phyloP scores from a whole-genome alignment of 2,113 vertebrate species.

The Etheostoma cragini region DNA sequence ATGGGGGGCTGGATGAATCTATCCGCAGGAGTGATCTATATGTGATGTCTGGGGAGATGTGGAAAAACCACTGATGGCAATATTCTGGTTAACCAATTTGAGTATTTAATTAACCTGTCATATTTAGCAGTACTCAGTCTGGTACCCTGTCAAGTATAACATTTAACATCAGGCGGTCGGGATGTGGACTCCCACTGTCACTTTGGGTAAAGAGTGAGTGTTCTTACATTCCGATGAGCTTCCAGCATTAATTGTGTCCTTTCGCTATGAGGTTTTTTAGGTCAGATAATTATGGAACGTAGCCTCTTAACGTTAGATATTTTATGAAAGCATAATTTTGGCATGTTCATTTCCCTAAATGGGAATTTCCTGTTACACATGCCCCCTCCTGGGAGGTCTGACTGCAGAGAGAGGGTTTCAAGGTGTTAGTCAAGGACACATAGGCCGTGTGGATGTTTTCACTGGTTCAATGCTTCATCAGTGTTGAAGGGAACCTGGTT shows the following conservation, averaged over 20 bases:
- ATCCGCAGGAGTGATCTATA: conserved; percentile 53
- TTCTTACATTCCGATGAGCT: conserved; percentile 29
- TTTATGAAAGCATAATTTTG: conserved; percentile 50
- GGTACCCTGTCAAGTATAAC: conserved; percentile 39
- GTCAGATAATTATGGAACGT: conserved; percentile 38
- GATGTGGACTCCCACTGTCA: conserved; percentile 21
- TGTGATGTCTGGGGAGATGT: conserved; percentile 46
- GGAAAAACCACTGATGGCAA: conserved; percentile 40
- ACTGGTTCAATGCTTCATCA: not conserved
- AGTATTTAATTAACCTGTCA: conserved; percentile 29
- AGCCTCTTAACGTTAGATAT: conserved; percentile 43
- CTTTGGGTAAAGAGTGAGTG: not conserved
- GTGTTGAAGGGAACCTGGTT: not conserved
- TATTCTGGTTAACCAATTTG: conserved; percentile 22
- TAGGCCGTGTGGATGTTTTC: conserved; percentile 18
- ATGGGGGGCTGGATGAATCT: conserved; percentile 66
- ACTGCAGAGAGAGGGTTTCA: conserved; percentile 41
- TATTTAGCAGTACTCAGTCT: conserved; percentile 45
- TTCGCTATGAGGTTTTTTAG: conserved; percentile 21
- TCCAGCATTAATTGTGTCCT: not conserved
- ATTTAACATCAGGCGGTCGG: conserved; percentile 13
- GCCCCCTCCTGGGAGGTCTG: conserved; percentile 29
- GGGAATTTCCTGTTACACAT: conserved; percentile 47
- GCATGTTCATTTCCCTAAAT: conserved; percentile 35
- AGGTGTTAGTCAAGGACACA: conserved; percentile 50